Base-by-base conservation (phyloP, 2,888 invertebrate species). In the Acanthococcus lagerstroemiae region DNA sequence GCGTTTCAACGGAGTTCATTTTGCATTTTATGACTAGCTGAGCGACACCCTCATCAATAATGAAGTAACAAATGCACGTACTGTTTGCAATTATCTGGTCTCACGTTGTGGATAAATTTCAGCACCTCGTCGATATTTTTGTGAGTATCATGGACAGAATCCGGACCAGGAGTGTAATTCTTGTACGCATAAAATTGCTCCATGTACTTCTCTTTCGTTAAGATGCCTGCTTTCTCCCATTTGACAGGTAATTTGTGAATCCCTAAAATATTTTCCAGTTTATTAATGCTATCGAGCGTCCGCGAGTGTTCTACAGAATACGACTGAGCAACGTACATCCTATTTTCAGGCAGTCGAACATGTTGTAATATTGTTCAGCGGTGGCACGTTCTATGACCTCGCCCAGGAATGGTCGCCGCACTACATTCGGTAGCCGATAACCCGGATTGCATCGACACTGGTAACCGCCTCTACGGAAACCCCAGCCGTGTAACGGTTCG, bases 401-500 rank as follows among this genome's bases (percentile, higher is more conserved):
- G 0, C 96, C 96, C 25, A 94, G 81, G 79, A 87, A 96, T 0
- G 96, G 95, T 63, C 93, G 82, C 63, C 95, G 82, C 27, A 92
- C 91, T 67, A 88, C 84, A 72, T 86, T 84, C 0, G 96, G 96
- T 71, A 94, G 80, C 63, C 96, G 83, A 76, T 79, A 88, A 0
- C 94, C 91, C 0, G 96, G 95, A 72, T 83, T 83, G 77, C 97
- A 97, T 70, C 93, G 83, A 75, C 94, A 95, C 74, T 94, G 93
- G 78, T 95, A 96, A 6, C 94, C 95, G 58, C 96, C 96, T 73
- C 96, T 83, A 63, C 95, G 82, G 77, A 91, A 95, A 48, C 96
- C 96, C 88, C 90, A 97, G 3, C 96, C 96, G 75, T 94, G 87
- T 57, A 96, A 77, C 0, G 96, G 96, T 77, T 97, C 96, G 77